Base-by-base conservation (phyloP, 2,113 vertebrate species). In the Hirundichthys speculiger region DNA sequence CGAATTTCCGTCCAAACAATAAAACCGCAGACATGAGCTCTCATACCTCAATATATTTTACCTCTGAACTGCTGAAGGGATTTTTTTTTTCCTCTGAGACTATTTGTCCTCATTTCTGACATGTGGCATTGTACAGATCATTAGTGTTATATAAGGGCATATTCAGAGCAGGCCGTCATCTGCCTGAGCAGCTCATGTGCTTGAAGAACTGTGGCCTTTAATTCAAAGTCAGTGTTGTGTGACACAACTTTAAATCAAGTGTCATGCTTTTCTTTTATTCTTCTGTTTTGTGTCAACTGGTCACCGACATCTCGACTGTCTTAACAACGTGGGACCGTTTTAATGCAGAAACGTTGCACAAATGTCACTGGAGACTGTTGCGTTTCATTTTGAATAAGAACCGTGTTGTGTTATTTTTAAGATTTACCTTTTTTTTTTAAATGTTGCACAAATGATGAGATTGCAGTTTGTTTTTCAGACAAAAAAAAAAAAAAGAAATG, bases 1-100 rank as follows among this genome's bases (percentile, higher is more conserved):
- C 80, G 82, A 79, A 55, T 61, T 38, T 75, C 59, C 71, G 52
- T 80, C 53, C 59, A 64, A 81, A 71, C 61, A 75, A 55, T 65
- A 77, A 56, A 53, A 61, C 40, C 71, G 51, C 77, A 86, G 71
- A 51, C 75, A 66, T 67, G 53, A 86, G 79, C 71, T 75, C 70
- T 84, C 63, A 67, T 85, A 91, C 90, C 89, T 91, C 89, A 79
- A 64, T 64, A 78, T 85, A 63, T 84, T 85, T 83, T 83, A 89
- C 86, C 85, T 90, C 80, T 74, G 46, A 83, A 78, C 49, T 75
- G 64, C 65, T 75, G 51, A 86, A 84, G 83, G 73, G 57, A 74
- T 59, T 54, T 43, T 66, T 73, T 54, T 56, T 74, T 53, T 27
- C 52, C 55, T 81, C 66, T 75, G 77, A 22, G 62, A 69, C 50